phyloP scores from a whole-genome alignment of 2,797 vertebrate species.

The Tauraco hartlaubi region DNA sequence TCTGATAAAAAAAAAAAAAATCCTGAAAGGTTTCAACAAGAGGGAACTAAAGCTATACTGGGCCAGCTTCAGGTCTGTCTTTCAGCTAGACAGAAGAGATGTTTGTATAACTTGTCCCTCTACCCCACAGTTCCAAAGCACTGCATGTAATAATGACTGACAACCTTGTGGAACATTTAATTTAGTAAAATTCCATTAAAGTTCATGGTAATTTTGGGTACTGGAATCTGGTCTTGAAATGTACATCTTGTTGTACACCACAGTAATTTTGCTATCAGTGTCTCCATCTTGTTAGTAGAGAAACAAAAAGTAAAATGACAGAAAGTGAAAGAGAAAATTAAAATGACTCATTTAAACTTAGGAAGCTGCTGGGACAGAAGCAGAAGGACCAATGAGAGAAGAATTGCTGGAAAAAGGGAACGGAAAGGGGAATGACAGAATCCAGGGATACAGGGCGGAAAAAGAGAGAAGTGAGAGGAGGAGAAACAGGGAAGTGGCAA shows the following conservation, averaged over 20 bases:
- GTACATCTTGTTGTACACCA: accelerated
- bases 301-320: background rate
- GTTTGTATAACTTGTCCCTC: background rate
- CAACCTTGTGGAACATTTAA: background rate
- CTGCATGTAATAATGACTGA: background rate
- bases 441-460: background rate
- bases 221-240: background rate
- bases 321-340: background rate
- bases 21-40: slow-evolving; percentile 18
- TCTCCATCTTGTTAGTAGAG: background rate
- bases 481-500: slow-evolving; percentile 8
- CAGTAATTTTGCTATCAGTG: background rate
- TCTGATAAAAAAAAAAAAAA: background rate
- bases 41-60: background rate
- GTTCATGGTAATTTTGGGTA: background rate
- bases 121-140: background rate
- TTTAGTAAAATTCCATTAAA: background rate
- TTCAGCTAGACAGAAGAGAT: background rate
- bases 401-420: slow-evolving; percentile 9
- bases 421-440: background rate
- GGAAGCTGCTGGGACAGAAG: background rate
- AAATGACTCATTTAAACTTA: background rate
- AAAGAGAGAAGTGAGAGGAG: slow-evolving; percentile 27
- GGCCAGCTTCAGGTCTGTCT: background rate
- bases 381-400: background rate